Base-by-base conservation (phyloP, 2,113 vertebrate species). In the Uropsilus gracilis region DNA sequence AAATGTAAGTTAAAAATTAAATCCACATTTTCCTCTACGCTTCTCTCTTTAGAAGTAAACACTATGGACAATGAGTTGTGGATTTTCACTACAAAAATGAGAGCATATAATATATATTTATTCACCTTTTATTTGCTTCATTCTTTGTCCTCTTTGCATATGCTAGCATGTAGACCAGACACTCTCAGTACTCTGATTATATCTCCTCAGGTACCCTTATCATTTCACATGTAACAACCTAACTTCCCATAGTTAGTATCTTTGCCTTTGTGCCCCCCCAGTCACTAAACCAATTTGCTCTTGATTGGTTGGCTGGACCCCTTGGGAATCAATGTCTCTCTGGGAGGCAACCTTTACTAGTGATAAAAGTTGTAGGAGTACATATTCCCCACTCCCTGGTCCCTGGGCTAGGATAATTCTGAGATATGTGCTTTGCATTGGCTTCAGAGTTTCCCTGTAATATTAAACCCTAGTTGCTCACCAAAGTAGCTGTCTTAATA, bases 1-100 rank as follows among this genome's bases (percentile, higher is more conserved):
- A 55, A 53, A n/a, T 57, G 44, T 75, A 57, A 94, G 72, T 63
- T 71, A 53, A 93, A 85, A 48, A 81, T 61, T 50, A 80, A 88
- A 78, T 53, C 28, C 22, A 68, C 53, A 24, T 71, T 59, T 59
- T 86, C 9, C 37, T 75, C 68, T 24, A 76, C 30, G 5, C 24
- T 78, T 6, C 53, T 71, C 18, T 92, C 24, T 89, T 73, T 34
- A 68, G 42, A 83, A 30, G 13, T 46, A 71, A 61, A 3, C 57
- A 44, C 24, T 32, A 7, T 37, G 28, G 48, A 61, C 50, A 42
- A 78, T 14, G 26, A 13, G 50, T 44, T 53, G 5, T 13, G 6
- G 24, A 17, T 69, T 66, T 89, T 57, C 53, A n/a, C 88, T 76
- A 61, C 26, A 48, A 78, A 86, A 84, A 18, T 37, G 1, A 44